Evolutionary conservation across 2,113 vertebrate species (phyloP).

Genomic region (Progne subis): DNA sequence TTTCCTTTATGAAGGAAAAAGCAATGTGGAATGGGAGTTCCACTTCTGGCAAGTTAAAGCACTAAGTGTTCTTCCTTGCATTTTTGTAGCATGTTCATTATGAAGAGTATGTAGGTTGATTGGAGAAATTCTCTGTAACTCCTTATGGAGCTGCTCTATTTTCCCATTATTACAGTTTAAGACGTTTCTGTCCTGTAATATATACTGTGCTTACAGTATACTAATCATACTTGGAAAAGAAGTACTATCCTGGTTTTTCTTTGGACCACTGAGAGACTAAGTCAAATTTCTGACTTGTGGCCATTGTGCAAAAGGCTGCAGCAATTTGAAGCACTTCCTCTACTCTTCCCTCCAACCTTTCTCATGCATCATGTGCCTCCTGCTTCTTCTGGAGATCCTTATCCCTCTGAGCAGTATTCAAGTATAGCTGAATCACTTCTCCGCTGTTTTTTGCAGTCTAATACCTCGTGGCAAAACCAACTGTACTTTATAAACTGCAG

Average conservation of each 20-base stretch:
- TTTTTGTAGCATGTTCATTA: not conserved
- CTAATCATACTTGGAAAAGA: not conserved
- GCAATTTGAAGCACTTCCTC: not conserved
- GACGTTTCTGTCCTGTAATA: not conserved
- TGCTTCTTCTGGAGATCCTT: not conserved
- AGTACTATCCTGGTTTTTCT: not conserved
- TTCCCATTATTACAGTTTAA: not conserved
- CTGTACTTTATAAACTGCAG: not conserved
- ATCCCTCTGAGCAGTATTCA: not conserved
- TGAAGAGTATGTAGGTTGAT: not conserved
- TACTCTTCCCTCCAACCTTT: not conserved
- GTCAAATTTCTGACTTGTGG: not conserved
- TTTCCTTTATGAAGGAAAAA: not conserved
- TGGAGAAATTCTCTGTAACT: not conserved
- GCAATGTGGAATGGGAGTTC: not conserved
- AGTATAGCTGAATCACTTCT: not conserved
- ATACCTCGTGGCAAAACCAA: not conserved
- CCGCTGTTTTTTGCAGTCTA: not conserved
- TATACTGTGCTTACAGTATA: not conserved
- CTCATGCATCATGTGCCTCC: accelerated
- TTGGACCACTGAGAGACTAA: not conserved
- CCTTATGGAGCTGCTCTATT: not conserved
- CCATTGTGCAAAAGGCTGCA: not conserved
- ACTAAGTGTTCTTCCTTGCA: not conserved
- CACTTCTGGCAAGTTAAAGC: not conserved